A percentile compares a stretch with the other conserved stretches of the same genome.
Conservation (phyloP, 2,888 invertebrate species). For the Halocaridina rubra region DNA sequence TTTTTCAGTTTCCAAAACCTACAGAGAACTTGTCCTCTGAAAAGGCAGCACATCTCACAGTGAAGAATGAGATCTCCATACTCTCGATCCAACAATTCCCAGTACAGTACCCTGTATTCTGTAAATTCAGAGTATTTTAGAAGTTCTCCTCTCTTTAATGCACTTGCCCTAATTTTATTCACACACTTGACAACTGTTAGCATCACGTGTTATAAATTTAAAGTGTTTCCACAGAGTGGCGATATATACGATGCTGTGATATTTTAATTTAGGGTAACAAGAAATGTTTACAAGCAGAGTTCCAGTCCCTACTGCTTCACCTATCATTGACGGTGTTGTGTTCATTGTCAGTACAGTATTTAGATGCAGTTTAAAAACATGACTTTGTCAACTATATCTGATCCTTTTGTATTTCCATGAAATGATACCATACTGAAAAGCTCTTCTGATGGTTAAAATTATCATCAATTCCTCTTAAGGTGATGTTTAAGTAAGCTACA, state of each 20-base stretch:
- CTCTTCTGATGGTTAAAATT: conserved; percentile 14
- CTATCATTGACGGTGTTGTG: conserved; percentile 14
- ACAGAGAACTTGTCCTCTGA: conserved; percentile 14
- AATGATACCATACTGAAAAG: not conserved
- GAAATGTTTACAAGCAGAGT: conserved; percentile 13
- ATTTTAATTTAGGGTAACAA: not conserved
- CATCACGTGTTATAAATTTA: conserved; percentile 13
- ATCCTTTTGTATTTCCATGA: conserved; percentile 21
- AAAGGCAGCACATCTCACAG: conserved; percentile 19
- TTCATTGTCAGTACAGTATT: not conserved
- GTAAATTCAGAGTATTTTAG: conserved; percentile 12
- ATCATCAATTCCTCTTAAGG: conserved; percentile 22
- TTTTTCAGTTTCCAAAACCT: conserved; percentile 16
- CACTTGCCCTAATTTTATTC: conserved; percentile 19
- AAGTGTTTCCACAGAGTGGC: conserved; percentile 26
- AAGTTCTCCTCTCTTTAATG: conserved; percentile 23
- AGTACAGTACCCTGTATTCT: too few relatives aligned
- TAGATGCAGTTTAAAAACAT: not conserved
- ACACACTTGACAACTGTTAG: conserved; percentile 27
- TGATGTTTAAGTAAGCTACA: conserved; percentile 14
- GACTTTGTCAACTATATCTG: conserved; percentile 28
- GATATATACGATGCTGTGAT: conserved; percentile 21
- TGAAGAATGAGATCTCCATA: conserved; percentile 11
- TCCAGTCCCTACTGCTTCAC: not conserved
- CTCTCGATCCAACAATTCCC: not conserved